phyloP scores from a whole-genome alignment of 2,113 vertebrate genomes.

The Nycticorax nycticorax region DNA sequence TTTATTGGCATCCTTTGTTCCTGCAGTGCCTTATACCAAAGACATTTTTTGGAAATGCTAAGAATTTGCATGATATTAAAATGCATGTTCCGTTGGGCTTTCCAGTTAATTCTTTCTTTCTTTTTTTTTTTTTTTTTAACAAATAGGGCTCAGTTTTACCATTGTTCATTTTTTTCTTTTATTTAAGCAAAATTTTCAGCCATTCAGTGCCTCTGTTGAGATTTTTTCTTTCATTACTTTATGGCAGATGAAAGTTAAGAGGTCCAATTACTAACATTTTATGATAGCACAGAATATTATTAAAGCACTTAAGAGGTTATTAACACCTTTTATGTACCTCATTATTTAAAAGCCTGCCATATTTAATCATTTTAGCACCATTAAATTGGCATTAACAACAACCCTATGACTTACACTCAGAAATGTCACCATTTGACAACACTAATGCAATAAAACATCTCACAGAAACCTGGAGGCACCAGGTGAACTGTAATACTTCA shows the following conservation, averaged over 20 bases:
- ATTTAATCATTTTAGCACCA: conserved; percentile 76
- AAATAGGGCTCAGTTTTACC: conserved; percentile 24
- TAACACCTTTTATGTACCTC: conserved; percentile 80
- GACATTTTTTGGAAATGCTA: conserved; percentile 20
- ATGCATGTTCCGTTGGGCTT: conserved; percentile 27
- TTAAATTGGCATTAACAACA: conserved; percentile 77
- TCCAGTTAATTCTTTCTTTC: not conserved
- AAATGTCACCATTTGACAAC: conserved; percentile 70
- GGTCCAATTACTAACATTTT: conserved; percentile 73
- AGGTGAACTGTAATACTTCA: not conserved
- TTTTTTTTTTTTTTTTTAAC: not conserved
- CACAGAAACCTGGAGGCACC: conserved; percentile 11
- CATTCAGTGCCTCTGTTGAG: conserved; percentile 9
- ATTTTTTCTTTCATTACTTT: conserved; percentile 67
- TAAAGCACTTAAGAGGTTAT: conserved; percentile 78
- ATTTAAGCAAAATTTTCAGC: conserved; percentile 60
- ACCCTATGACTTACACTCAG: conserved; percentile 43
- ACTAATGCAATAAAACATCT: conserved; percentile 46
- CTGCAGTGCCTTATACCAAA: not conserved
- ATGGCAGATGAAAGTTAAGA: conserved; percentile 71
- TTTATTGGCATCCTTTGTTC: conserved; percentile 15
- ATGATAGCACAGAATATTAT: conserved; percentile 74
- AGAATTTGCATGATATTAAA: conserved; percentile 58
- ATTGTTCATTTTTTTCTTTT: conserved; percentile 33
- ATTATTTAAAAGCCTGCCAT: conserved; percentile 75